Conservation (phyloP, 2,797 vertebrate species). For the Megaceryle alcyon region DNA sequence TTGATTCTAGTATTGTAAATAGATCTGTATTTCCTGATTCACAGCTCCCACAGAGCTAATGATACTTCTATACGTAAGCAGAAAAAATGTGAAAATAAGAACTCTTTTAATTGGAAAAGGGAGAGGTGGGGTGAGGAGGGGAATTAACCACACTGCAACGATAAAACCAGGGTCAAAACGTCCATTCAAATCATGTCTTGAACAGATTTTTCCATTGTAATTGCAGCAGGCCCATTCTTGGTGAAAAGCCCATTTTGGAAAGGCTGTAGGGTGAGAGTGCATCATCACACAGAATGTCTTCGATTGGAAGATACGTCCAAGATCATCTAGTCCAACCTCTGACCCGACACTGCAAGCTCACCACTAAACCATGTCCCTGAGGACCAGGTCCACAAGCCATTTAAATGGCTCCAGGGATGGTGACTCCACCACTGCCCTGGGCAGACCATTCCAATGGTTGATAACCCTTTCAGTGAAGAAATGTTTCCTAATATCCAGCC, state of each 20-base stretch:
- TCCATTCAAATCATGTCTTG: neutral
- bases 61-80: neutral
- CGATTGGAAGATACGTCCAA: too few relatives aligned
- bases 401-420: too few relatives aligned
- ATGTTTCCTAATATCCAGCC: too few relatives aligned
- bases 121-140: neutral
- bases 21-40: neutral
- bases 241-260: neutral
- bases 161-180: neutral
- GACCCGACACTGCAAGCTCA: too few relatives aligned
- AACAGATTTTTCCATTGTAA: neutral
- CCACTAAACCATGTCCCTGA: too few relatives aligned
- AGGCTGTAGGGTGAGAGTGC: neutral
- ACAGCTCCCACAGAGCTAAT: neutral
- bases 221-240: neutral
- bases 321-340: too few relatives aligned
- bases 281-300: neutral
- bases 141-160: neutral
- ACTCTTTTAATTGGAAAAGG: neutral
- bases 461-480: too few relatives aligned
- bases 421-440: too few relatives aligned
- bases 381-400: too few relatives aligned
- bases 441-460: too few relatives aligned
- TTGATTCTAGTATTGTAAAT: neutral
- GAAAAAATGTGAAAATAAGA: neutral